A percentile compares a stretch with the other conserved stretches of the same genome.
Evolutionary conservation across 2,113 vertebrate species (phyloP).

Genomic region (Felis catus): DNA sequence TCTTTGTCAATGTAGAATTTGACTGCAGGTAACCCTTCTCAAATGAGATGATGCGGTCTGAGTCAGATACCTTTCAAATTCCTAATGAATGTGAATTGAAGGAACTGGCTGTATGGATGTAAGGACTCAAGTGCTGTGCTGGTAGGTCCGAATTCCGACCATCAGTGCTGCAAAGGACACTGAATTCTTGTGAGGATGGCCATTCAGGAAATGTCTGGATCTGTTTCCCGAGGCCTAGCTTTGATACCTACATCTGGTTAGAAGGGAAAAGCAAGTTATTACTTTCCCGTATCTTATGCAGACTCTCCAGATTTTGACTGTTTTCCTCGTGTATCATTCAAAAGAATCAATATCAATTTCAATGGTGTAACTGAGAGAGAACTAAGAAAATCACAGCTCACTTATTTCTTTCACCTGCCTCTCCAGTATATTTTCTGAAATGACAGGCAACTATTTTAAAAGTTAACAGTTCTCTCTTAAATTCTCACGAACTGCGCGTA

Average conservation of each 20-base stretch:
- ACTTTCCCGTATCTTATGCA: neutral
- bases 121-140: neutral
- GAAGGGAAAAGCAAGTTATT: neutral
- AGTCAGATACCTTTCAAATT: neutral
- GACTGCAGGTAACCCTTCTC: neutral
- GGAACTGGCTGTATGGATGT: neutral
- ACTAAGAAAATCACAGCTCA: conserved; percentile 73
- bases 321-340: conserved; percentile 63
- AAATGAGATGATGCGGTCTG: neutral
- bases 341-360: conserved; percentile 70
- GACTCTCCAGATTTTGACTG: conserved; percentile 1
- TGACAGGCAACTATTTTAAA: conserved; percentile 59
- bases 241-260: neutral
- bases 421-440: conserved; percentile 67
- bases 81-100: neutral
- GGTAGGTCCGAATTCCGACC: neutral
- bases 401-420: conserved; percentile 48
- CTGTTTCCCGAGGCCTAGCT: neutral
- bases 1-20: neutral
- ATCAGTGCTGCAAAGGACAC: neutral
- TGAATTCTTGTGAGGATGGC: neutral
- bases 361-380: conserved; percentile 53
- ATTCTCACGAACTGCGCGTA: neutral
- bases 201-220: neutral
- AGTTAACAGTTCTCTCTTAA: conserved; percentile 57